These are phyloP conservation scores for Entomobrya multifasciata DNA, from an alignment of 2,888 invertebrate genomes.

Conservation along the genomic window DNA sequence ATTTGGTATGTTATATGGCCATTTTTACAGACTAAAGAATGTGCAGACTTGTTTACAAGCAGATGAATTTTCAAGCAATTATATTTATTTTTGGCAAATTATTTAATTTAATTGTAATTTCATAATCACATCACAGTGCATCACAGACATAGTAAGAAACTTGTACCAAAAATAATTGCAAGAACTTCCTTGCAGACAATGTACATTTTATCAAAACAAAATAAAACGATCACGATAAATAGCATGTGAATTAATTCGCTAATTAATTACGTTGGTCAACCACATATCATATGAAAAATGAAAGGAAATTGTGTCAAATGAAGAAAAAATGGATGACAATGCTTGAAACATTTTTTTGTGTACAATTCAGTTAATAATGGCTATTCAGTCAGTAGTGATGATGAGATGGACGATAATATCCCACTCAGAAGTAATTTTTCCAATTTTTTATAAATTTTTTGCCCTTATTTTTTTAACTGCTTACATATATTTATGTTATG, in stretches of 20 bases:
- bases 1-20: no score
- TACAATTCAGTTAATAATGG: no score
- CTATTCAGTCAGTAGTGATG: neutral
- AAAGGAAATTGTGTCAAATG: neutral
- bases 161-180: neutral
- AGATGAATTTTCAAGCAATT: no score
- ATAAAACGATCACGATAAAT: no score
- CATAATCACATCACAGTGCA: no score
- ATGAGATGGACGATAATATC: neutral
- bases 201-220: slow-evolving; percentile 2
- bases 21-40: no score
- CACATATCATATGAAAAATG: no score
- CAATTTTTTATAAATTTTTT: slow-evolving; percentile 5
- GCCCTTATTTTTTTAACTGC: slow-evolving; percentile 12
- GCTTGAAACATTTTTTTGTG: neutral
- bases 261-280: neutral
- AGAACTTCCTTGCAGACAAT: slow-evolving; percentile 16
- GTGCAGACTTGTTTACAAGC: no score
- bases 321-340: neutral
- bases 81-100: no score
- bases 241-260: neutral
- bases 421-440: neutral
- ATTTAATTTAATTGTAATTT: no score
- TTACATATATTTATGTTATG: no score
- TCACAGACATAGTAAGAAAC: no score